A percentile compares a stretch with the other conserved stretches of the same genome.
Evolutionary conservation across 2,888 invertebrate genomes (phyloP).

Genomic region (Rapana venosa): DNA sequence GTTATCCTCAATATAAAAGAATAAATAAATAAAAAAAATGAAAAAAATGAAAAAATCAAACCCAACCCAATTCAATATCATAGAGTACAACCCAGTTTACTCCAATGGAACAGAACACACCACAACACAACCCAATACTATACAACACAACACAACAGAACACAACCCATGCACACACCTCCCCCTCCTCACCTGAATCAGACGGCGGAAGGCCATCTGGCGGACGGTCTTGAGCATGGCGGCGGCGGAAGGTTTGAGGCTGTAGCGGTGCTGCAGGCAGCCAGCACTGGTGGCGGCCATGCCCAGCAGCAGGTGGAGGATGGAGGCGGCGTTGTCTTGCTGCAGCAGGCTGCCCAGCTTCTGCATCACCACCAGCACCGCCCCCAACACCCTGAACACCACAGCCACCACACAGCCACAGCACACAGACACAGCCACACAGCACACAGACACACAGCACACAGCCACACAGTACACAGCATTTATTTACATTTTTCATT

Average conservation of each 20-base stretch:
- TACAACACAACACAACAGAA: background rate
- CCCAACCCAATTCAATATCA: too few relatives aligned
- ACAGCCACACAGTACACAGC: too few relatives aligned
- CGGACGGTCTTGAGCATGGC: slow-evolving; percentile 72
- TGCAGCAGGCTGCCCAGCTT: slow-evolving; percentile 85
- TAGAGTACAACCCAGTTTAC: too few relatives aligned
- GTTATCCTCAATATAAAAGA: too few relatives aligned
- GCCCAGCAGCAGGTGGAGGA: slow-evolving; percentile 86
- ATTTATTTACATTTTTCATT: too few relatives aligned
- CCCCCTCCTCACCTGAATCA: slow-evolving; percentile 68
- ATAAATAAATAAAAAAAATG: too few relatives aligned
- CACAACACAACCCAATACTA: background rate
- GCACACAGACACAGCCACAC: too few relatives aligned
- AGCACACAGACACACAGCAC: too few relatives aligned
- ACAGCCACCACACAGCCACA: too few relatives aligned
- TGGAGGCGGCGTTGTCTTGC: slow-evolving; percentile 83
- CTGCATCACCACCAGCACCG: slow-evolving; percentile 73
- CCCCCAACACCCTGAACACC: slow-evolving; percentile 83
- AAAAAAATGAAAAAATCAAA: too few relatives aligned
- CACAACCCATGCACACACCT: background rate
- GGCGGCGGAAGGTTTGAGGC: slow-evolving; percentile 65
- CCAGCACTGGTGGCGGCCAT: slow-evolving; percentile 84
- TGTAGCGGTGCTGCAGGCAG: slow-evolving; percentile 80
- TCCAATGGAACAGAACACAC: background rate
- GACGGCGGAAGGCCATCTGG: slow-evolving; percentile 63